Base-by-base conservation (phyloP, 2,888 invertebrate species). In the Gymnoscelis rufifasciata region DNA sequence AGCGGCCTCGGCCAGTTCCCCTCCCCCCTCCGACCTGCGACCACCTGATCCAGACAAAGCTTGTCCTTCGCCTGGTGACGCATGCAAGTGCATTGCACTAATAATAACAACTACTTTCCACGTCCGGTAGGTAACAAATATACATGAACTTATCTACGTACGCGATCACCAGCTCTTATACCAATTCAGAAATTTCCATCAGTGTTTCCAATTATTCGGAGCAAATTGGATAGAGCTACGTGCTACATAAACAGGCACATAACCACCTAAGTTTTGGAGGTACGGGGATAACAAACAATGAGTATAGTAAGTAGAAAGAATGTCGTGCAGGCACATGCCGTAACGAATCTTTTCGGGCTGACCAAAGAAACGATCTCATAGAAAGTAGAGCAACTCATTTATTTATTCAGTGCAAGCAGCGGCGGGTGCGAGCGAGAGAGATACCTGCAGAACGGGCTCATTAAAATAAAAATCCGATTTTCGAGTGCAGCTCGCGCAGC, bases 301-400 rank as follows among this genome's bases (percentile, higher is more conserved):
- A 11, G 8, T 30, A 29, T 27, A 23, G 15, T 35, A 11, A 15
- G 35, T 15, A 30, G 36, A 24, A 36, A 36, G 30, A 15, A 30
- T 39, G 7, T 43, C 43, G 14, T 40, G 27, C 29, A 28, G 8
- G 39, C 11, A 31, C 55, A 58, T 48, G 60, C 57, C 52, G 41
- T 60, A 59, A 59, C 65, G 52, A 67, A 66, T 68, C 72, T 73
- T 78, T 74, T 80, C 38, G 77, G 71, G 64, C 72, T 66, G 74
- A 77, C 77, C 75, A 82, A 83, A 84, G 79, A 84, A 84, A 83
- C 79, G 73, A 84, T 86, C 83, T 83, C 82, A 86, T 86, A 87
- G 88, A 88, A 88, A 88, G 88, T 88, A 79, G 88, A 86, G 76
- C 87, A 83, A 84, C 68, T 86, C 78, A 83, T 87, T 88, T 86